These are phyloP conservation scores for Lasioglossum malachurum DNA, from an alignment of 2,888 invertebrate species.

Conservation along the genomic window DNA sequence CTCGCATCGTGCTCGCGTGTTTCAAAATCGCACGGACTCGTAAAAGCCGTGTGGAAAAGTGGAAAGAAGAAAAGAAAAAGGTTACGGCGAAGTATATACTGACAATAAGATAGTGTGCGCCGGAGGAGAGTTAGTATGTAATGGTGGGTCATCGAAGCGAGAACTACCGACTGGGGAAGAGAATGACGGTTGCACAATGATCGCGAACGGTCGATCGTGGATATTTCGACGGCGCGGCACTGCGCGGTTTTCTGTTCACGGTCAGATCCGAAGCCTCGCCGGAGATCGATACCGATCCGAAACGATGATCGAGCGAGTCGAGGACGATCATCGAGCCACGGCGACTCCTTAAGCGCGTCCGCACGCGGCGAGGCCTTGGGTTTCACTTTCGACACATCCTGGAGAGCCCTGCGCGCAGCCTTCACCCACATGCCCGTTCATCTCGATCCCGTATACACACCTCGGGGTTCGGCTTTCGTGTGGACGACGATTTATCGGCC, in stretches of 20 bases:
- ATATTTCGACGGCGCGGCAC: slow-evolving; percentile 28
- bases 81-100: not conserved
- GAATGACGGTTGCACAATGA: slow-evolving; percentile 37
- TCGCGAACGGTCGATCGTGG: not conserved
- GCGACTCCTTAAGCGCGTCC: slow-evolving; percentile 23
- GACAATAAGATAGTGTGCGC: not conserved
- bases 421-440: slow-evolving; percentile 83
- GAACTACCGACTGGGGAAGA: slow-evolving; percentile 17
- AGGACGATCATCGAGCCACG: slow-evolving; percentile 51
- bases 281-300: slow-evolving; percentile 57
- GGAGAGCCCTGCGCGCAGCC: slow-evolving; percentile 80
- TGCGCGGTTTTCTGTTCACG: slow-evolving; percentile 27
- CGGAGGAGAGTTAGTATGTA: not conserved
- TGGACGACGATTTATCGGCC: slow-evolving; percentile 72
- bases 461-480: slow-evolving; percentile 58
- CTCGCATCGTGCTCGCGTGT: not conserved
- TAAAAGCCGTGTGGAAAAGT: slow-evolving; percentile 13
- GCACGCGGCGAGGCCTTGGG: slow-evolving; percentile 72
- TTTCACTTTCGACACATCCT: slow-evolving; percentile 85
- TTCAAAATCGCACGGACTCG: slow-evolving; percentile 3
- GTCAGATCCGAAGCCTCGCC: slow-evolving; percentile 43
- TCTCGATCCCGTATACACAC: slow-evolving; percentile 66
- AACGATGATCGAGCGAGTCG: slow-evolving; percentile 60
- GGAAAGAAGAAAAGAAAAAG: not conserved
- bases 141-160: slow-evolving; percentile 35